phyloP scores from a whole-genome alignment of 1,140 invertebrate species.

The Argopecten irradians region DNA sequence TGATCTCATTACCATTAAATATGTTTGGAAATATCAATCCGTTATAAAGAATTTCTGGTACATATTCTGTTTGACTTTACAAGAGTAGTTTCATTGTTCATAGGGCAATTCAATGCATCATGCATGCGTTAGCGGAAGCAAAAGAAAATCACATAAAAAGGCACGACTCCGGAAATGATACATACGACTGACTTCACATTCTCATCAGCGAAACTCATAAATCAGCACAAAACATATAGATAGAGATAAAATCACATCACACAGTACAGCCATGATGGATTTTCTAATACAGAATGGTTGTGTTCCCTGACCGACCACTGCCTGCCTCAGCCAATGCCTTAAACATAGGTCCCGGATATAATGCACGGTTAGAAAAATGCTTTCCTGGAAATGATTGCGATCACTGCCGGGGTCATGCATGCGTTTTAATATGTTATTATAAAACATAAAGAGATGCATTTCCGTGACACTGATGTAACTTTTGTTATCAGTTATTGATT shows the following conservation, averaged over 20 bases:
- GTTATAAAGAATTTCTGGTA: too few relatives aligned
- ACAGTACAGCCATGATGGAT: neutral
- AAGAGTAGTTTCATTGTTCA: neutral
- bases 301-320: neutral
- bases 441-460: too few relatives aligned
- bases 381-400: too few relatives aligned
- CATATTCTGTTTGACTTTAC: neutral
- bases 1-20: too few relatives aligned
- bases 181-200: neutral
- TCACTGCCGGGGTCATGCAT: too few relatives aligned
- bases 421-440: too few relatives aligned
- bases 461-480: too few relatives aligned
- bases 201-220: neutral
- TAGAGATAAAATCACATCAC: constrained; percentile 14
- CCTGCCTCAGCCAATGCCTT: neutral
- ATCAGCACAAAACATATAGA: neutral
- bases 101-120: neutral
- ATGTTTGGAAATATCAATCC: too few relatives aligned
- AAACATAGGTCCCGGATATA: neutral
- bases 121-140: neutral
- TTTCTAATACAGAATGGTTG: neutral
- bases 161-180: neutral
- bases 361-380: too few relatives aligned
- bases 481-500: too few relatives aligned
- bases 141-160: neutral